Base-by-base conservation (phyloP, 1,140 invertebrate species). In the Neomicropteryx cornuta region DNA sequence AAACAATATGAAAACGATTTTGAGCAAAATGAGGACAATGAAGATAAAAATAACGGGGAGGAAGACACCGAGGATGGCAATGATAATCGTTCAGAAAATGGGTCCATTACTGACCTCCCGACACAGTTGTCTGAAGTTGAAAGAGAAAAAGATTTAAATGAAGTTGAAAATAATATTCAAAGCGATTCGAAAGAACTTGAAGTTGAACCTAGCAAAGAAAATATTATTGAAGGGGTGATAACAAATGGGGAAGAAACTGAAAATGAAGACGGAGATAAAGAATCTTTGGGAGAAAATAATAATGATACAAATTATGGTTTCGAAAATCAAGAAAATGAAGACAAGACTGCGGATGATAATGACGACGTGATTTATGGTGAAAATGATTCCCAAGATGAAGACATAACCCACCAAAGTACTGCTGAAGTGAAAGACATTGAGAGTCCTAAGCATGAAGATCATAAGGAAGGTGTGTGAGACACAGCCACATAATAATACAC, bases 311-410 rank as follows among this genome's bases (percentile, higher is more conserved):
- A n/a, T n/a, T n/a, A n/a, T n/a, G n/a, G 47, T 24, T 33, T 32
- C 4, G n/a, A 37, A 5, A 51, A 52, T 27, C 50, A 53, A 37
- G 40, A 29, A 10, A 13, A 55, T 29, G 47, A 52, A 18, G 43
- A 45, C 20, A 47, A 53, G 33, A 55, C 51, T 50, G 57, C 61
- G 51, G 57, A 65, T 40, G 58, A 65, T 46, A 60, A 67, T 45
- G 60, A 66, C 39, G 54, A 66, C 34, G 56, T 60, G 52, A 56
- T 63, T 24, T 58, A 56, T 41, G 57, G 58, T 49, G 58, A 60
- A 40, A 53, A 49, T 43, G 45, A 59, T 28, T 56, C 58, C 30
- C 65, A 66, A 47, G 56, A 68, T 41, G 60, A 53, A 50, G 62
- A 62, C 36, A 53, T 48, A 18, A 53, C 55, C 42, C 52, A 55